Base-by-base conservation (phyloP, 1,140 invertebrate species). In the Triops longicaudatus region DNA sequence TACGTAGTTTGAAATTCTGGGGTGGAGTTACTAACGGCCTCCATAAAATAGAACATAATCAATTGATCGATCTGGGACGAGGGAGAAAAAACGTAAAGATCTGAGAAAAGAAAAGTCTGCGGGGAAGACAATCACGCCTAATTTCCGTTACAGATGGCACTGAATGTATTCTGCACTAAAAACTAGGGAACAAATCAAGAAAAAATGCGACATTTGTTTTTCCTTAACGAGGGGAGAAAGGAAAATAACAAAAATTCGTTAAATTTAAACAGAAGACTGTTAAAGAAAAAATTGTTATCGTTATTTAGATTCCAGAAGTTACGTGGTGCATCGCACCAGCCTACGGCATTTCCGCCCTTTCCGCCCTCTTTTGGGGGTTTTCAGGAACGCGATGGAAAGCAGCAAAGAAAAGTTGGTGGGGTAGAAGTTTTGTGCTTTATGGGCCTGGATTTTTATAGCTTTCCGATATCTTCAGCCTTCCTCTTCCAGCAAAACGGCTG, bases 391-490 rank as follows among this genome's bases (percentile, higher is more conserved):
- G 31, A 37, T 4, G 31, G 31, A 37, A 37, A 37, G 31, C 31
- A 37, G 10, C 50, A 22, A 12, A 63, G 50, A 63, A 14, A 63
- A 22, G 50, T 63, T 37, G 31, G 31, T 2, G 31, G 31, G 31
- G 31, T 2, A 37, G 50, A 63, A 63, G 50, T 63, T 63, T 63
- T 17, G 17, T 37, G 31, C 17, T 63, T 63, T 63, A 63, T 22
- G 50, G 50, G 50, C 50, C 10, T n/a, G 50, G 50, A 63, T 63
- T 63, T 63, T 63, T 63, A 63, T 63, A 63, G 50, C 17, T 63
- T 63, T 63, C 50, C 50, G 50, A 63, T 63, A 63, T 63, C 50
- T 63, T 63, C 22, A n/a, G 22, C 17, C 14, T n/a, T 63, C 22
- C 50, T 63, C 22, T 63, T 37, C 31, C 7, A 37, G 31, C 31